Base-by-base conservation (phyloP, 2,888 invertebrate species). In the Tipula confusa region DNA sequence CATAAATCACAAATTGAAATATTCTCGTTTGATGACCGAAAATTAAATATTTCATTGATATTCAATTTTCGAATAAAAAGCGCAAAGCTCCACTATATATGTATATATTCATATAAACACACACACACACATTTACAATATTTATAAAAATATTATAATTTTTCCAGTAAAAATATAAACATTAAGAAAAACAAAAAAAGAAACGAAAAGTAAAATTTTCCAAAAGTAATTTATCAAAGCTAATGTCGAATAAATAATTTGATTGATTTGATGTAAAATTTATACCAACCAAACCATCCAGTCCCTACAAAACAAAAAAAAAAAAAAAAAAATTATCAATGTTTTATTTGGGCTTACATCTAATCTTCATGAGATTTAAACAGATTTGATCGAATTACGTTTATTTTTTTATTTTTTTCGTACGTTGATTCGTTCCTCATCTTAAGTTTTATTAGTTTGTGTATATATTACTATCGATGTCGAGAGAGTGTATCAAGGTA, bases 231-330 rank as follows among this genome's bases (percentile, higher is more conserved):
- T 64, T 64, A 64, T 64, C 64, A 64, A 6, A 64, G 64, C 64
- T 64, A 64, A 64, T 64, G 64, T 64, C 64, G 64, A 64, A 64
- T 64, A 64, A 64, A 64, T 64, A 64, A 64, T 64, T 64, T 64
- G 64, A 64, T 64, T 64, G 64, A 64, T 64, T 64, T 64, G 64
- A 24, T 24, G 64, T 64, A 64, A 64, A 64, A 64, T 64, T 64
- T 64, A 64, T 64, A 64, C 64, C 24, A 33, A 33, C 6, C 33
- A 18, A 64, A 24, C 64, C 64, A 64, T 18, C 24, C 64, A 64
- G 64, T 64, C 24, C 64, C 64, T 64, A 24, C 18, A 48, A 7
- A 48, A n/a, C n/a, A n/a, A n/a, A 9, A 64, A 64, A 64, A 7
- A 24, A 64, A 64, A 43, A 43, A n/a, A 64, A 64, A 64, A 64